Percentiles rank a stretch among this genome's conserved stretches.
phyloP scores from a whole-genome alignment of 2,888 invertebrate genomes.

The Philereme transversata region DNA sequence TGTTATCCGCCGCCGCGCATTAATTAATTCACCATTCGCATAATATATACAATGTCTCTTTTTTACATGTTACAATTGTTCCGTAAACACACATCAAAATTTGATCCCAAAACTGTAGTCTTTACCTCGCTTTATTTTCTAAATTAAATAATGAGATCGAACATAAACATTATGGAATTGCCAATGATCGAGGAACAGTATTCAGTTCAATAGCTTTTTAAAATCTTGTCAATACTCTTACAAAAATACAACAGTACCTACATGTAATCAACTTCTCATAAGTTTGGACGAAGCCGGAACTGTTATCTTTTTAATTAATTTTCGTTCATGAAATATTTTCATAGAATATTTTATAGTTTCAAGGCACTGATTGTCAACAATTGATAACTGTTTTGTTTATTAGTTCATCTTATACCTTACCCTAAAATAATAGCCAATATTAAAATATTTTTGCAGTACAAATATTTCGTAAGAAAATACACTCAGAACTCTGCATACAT shows the following conservation, averaged over 20 bases:
- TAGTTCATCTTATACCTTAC: conserved; percentile 71
- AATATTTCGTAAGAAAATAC: conserved; percentile 82
- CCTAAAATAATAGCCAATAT: conserved; percentile 81
- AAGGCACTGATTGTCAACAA: conserved; percentile 80
- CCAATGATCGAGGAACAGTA: conserved; percentile 59
- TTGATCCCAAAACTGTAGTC: conserved; percentile 83
- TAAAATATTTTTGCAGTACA: conserved; percentile 78
- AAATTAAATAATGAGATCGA: conserved; percentile 84
- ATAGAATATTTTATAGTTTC: conserved; percentile 68
- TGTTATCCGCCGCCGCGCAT: conserved; percentile 62
- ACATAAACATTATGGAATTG: conserved; percentile 77
- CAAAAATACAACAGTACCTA: conserved; percentile 52
- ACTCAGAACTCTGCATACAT: conserved; percentile 78
- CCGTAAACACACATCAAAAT: conserved; percentile 80
- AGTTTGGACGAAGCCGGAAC: conserved; percentile 60
- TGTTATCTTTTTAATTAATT: conserved; percentile 23
- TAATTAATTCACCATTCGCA: conserved; percentile 80
- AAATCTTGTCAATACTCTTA: conserved; percentile 42
- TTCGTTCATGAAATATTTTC: conserved; percentile 67
- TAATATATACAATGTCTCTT: conserved; percentile 77
- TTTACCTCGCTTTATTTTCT: conserved; percentile 82
- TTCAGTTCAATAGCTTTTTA: conserved; percentile 47
- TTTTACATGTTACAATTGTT: conserved; percentile 69
- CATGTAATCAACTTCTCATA: conserved; percentile 45
- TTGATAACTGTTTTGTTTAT: conserved; percentile 72